A percentile compares a stretch with the other conserved stretches of the same genome.
phyloP scores from a whole-genome alignment of 2,888 invertebrate species.

The Cylindroiulus punctatus region DNA sequence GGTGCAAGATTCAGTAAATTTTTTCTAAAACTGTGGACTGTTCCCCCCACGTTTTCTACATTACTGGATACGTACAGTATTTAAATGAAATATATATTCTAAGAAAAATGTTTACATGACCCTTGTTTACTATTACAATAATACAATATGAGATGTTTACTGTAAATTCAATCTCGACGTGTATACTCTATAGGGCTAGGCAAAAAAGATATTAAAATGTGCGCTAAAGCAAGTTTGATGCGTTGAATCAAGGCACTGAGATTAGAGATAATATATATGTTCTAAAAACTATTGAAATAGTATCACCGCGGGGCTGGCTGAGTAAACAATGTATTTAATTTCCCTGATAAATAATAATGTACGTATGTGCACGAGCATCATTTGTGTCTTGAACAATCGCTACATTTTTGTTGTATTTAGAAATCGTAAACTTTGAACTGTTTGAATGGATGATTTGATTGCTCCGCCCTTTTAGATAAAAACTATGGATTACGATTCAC shows the following conservation, averaged over 20 bases:
- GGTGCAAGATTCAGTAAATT: too few species aligned
- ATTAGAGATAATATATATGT: constrained; percentile 12
- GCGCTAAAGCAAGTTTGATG: too few species aligned
- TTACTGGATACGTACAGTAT: too few species aligned
- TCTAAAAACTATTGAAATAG: neutral
- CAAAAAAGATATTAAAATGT: neutral
- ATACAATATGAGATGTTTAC: too few species aligned
- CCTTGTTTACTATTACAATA: too few species aligned
- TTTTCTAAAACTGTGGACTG: too few species aligned
- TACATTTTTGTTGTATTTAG: neutral
- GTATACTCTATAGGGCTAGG: neutral
- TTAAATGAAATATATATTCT: too few species aligned
- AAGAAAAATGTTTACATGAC: too few species aligned
- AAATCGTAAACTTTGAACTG: constrained; percentile 1
- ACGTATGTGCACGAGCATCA: neutral
- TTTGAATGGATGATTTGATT: neutral
- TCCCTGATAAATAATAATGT: neutral
- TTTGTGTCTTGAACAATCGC: neutral
- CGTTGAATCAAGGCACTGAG: neutral
- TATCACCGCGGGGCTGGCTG: neutral
- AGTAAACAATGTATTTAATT: neutral
- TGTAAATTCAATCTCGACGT: too few species aligned
- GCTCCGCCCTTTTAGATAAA: neutral
- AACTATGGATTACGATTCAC: neutral
- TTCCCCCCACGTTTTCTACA: too few species aligned